These are phyloP conservation scores for Penaeus chinensis DNA, from an alignment of 1,140 invertebrate genomes.

Conservation along the genomic window DNA sequence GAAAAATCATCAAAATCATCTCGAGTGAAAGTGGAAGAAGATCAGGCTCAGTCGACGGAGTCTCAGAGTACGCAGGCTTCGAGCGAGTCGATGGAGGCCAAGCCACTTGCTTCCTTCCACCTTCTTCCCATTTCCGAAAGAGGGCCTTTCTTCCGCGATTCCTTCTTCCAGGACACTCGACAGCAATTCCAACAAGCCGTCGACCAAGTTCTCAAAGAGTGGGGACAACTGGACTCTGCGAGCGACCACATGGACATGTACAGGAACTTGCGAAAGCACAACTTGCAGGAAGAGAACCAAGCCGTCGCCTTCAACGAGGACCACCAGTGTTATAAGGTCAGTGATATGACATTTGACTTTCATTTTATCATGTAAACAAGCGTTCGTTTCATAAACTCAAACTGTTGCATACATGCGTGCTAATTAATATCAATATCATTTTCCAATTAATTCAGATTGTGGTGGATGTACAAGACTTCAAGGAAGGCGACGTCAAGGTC, in stretches of 20 bases:
- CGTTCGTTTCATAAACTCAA: no score
- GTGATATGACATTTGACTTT: background rate
- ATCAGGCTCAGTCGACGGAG: background rate
- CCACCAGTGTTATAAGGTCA: slow-evolving; percentile 24
- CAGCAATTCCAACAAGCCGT: slow-evolving; percentile 32
- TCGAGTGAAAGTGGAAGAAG: background rate
- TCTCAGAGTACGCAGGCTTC: background rate
- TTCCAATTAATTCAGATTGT: slow-evolving; percentile 19
- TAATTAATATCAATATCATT: background rate
- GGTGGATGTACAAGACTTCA: slow-evolving; percentile 50
- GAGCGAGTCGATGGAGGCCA: background rate
- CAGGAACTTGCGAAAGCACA: background rate
- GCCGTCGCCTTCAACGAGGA: slow-evolving; percentile 15
- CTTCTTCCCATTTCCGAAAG: slow-evolving; percentile 16
- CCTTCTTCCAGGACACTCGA: slow-evolving; percentile 40
- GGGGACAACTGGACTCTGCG: background rate
- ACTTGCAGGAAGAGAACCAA: slow-evolving; percentile 24
- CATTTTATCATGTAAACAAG: no score
- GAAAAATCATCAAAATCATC: background rate
- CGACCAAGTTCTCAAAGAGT: slow-evolving; percentile 8
- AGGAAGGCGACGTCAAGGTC: slow-evolving; percentile 30
- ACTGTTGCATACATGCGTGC: no score
- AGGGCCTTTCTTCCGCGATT: slow-evolving; percentile 43
- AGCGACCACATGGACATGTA: slow-evolving; percentile 29
- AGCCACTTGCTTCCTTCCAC: background rate